Percentiles rank a stretch among this genome's conserved stretches.
Conservation (phyloP, 2,797 vertebrate genomes). For the Leucoraja ocellata region DNA sequence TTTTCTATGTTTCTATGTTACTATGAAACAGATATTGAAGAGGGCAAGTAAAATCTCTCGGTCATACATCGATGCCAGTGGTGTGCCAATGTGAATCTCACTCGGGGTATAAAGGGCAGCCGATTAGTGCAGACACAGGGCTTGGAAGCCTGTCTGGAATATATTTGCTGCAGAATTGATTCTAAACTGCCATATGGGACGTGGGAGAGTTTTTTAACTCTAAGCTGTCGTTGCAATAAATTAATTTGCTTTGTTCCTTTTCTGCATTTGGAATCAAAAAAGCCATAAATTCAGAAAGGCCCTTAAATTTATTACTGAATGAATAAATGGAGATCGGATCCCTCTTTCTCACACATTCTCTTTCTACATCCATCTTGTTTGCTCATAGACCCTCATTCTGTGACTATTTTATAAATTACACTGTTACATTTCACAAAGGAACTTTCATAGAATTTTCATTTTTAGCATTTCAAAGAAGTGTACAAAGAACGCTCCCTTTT, state of each 20-base stretch:
- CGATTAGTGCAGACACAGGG: slow-evolving; percentile 25
- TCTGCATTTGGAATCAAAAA: slow-evolving; percentile 30
- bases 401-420: slow-evolving; percentile 17
- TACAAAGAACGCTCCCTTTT: background rate
- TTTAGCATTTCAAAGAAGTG: slow-evolving; percentile 17
- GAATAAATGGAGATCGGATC: background rate
- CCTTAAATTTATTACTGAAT: slow-evolving; percentile 33
- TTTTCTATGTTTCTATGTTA: no score
- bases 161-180: slow-evolving; percentile 21
- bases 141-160: slow-evolving; percentile 31
- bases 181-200: slow-evolving; percentile 35
- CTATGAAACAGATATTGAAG: background rate
- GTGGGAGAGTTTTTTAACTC: slow-evolving; percentile 34
- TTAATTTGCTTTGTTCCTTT: slow-evolving; percentile 35
- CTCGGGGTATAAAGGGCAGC: background rate
- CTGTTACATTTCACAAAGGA: slow-evolving; percentile 12
- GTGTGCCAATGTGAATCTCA: slow-evolving; percentile 13
- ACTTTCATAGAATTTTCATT: slow-evolving; percentile 19
- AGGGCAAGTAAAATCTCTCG: background rate
- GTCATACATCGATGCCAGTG: background rate
- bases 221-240: slow-evolving; percentile 29
- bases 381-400: slow-evolving; percentile 2
- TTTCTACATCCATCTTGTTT: slow-evolving; percentile 28
- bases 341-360: background rate
- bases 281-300: slow-evolving; percentile 34